Conservation (phyloP, 2,888 invertebrate species). For the Eumerus sabulonum region DNA sequence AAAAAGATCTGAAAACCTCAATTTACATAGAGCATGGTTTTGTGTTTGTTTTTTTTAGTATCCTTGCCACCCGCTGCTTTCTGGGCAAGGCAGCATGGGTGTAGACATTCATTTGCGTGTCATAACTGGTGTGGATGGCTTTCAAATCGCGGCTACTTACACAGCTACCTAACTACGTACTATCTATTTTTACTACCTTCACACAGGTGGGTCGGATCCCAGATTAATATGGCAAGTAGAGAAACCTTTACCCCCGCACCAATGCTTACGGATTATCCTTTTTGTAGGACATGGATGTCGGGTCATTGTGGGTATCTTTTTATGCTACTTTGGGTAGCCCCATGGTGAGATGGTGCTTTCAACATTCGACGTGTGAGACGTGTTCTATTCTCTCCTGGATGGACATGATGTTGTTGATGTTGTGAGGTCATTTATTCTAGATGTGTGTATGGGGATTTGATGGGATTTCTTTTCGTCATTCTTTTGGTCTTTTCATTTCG, state of each 20-base stretch:
- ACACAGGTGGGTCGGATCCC: too few relatives aligned
- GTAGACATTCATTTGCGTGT: conserved; percentile 40
- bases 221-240: conserved; percentile 22
- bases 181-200: conserved; percentile 23
- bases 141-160: conserved; percentile 44
- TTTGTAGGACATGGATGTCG: conserved; percentile 7
- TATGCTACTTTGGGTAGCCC: not conserved
- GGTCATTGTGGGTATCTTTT: too few relatives aligned
- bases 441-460: conserved; percentile 42
- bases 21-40: conserved; percentile 37
- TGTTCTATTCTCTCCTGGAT: conserved; percentile 24
- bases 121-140: conserved; percentile 51
- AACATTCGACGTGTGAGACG: conserved; percentile 29
- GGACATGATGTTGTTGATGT: conserved; percentile 1
- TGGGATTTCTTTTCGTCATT: conserved; percentile 28
- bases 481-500: not conserved
- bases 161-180: conserved; percentile 17
- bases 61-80: not conserved
- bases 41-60: too few relatives aligned
- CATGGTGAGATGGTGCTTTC: conserved; percentile 29
- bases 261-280: conserved; percentile 57
- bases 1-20: conserved; percentile 36
- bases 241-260: conserved; percentile 10
- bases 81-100: conserved; percentile 8
- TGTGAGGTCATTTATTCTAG: not conserved